A percentile compares a stretch with the other conserved stretches of the same genome.
Evolutionary conservation across 2,888 invertebrate species (phyloP).

Genomic region (Saturnia japonica): DNA sequence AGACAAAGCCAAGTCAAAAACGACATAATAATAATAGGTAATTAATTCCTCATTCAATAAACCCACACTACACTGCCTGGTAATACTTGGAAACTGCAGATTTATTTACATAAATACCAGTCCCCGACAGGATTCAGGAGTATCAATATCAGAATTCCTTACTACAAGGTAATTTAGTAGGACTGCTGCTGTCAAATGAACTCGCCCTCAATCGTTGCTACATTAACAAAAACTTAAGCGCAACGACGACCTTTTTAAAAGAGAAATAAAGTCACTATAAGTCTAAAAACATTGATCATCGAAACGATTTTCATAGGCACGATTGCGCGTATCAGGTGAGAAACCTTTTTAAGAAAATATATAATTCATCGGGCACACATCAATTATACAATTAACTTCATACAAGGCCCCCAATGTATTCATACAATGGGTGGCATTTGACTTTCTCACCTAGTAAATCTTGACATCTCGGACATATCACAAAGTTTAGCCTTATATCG

Average conservation of each 20-base stretch:
- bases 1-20: not conserved
- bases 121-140: constrained; percentile 17
- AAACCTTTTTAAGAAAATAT: constrained; percentile 71
- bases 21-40: too few species aligned
- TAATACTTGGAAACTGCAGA: too few species aligned
- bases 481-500: constrained; percentile 60
- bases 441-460: constrained; percentile 45
- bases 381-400: constrained; percentile 59
- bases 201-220: not conserved
- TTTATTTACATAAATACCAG: constrained; percentile 5
- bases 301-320: constrained; percentile 66
- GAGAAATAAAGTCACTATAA: constrained; percentile 27
- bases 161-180: constrained; percentile 39
- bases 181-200: constrained; percentile 51
- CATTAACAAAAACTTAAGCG: constrained; percentile 22
- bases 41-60: not conserved
- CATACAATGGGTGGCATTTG: constrained; percentile 47
- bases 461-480: constrained; percentile 54
- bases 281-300: constrained; percentile 59
- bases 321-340: constrained; percentile 63
- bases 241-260: constrained; percentile 57
- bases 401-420: constrained; percentile 62
- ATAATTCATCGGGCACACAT: constrained; percentile 53
- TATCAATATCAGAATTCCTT: not conserved
- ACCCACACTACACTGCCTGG: not conserved